These are phyloP conservation scores for Tenebrosternarchus preto DNA, from an alignment of 2,113 vertebrate species.

Conservation along the genomic window DNA sequence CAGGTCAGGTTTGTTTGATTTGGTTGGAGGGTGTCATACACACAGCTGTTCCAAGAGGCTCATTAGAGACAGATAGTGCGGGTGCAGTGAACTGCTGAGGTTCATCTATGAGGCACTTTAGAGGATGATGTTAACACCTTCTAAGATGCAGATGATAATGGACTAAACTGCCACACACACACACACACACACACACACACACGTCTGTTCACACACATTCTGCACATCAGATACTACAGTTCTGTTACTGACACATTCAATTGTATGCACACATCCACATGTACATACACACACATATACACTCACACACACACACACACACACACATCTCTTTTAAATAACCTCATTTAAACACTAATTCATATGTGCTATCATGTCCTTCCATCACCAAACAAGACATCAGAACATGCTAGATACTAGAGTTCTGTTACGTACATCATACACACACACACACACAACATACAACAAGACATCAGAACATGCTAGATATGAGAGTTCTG, in stretches of 20 bases:
- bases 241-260: too few species aligned
- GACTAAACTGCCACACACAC: slow-evolving; percentile 6
- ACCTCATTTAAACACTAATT: neutral
- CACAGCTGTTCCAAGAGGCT: neutral
- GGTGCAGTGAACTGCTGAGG: too few species aligned
- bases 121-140: too few species aligned
- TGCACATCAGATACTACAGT: too few species aligned
- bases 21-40: slow-evolving; percentile 17
- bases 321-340: slow-evolving; percentile 8
- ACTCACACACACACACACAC: neutral
- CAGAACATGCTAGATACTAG: too few species aligned
- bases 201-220: neutral
- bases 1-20: slow-evolving; percentile 35
- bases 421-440: too few species aligned
- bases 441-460: too few species aligned
- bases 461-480: neutral
- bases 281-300: neutral
- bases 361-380: neutral
- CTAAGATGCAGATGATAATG: neutral
- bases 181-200: slow-evolving; percentile 12
- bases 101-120: too few species aligned
- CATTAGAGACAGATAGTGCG: neutral
- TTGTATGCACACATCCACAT: neutral
- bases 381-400: neutral
- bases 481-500: neutral